These are phyloP conservation scores for Gadopsis marmoratus DNA, from an alignment of 2,797 vertebrate genomes.

Conservation along the genomic window DNA sequence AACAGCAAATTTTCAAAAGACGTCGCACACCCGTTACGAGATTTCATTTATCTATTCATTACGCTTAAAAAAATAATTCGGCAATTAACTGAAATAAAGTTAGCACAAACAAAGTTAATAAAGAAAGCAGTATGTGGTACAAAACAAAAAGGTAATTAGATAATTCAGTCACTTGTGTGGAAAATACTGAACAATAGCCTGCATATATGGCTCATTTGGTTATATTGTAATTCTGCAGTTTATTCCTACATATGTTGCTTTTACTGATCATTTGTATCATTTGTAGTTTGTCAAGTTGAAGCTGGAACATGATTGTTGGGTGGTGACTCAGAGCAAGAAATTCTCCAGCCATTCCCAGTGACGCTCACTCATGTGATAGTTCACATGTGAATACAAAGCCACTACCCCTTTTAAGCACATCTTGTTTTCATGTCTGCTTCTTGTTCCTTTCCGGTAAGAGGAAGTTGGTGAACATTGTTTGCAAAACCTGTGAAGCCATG, in stretches of 20 bases:
- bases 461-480: background rate
- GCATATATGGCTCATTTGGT: background rate
- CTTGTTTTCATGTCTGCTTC: conserved; percentile 9
- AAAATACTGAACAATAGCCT: background rate
- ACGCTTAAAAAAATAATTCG: background rate
- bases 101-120: background rate
- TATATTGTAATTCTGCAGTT: background rate
- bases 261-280: background rate
- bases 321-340: conserved; percentile 5
- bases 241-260: background rate
- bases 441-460: conserved; percentile 15
- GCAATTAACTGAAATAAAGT: background rate
- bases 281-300: background rate
- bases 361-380: conserved; percentile 32
- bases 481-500: no score
- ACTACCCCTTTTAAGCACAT: conserved; percentile 3
- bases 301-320: no score
- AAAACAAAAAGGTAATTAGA: background rate
- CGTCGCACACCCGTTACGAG: no score
- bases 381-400: background rate
- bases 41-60: background rate
- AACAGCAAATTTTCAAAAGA: no score
- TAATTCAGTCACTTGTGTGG: background rate
- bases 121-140: background rate
- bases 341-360: background rate